These are phyloP conservation scores for Pagrus major DNA, from an alignment of 2,113 vertebrate genomes.

Conservation along the genomic window DNA sequence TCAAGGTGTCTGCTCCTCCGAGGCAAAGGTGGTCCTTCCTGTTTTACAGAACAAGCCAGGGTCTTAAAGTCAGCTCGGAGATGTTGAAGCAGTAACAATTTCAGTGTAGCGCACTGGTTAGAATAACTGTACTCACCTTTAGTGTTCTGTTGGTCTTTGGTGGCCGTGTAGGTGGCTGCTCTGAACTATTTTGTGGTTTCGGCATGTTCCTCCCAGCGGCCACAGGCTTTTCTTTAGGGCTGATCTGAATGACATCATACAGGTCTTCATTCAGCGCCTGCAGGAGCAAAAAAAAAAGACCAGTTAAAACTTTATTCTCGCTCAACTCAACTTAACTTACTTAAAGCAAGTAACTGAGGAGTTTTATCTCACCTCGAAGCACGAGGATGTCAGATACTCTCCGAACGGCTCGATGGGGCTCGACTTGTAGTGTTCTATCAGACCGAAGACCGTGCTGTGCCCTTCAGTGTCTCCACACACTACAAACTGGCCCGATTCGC, in stretches of 20 bases:
- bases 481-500: slow-evolving; percentile 80
- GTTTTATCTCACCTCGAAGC: slow-evolving; percentile 79
- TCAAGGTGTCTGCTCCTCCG: slow-evolving; percentile 65
- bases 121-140: slow-evolving; percentile 38
- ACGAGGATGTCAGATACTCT: slow-evolving; percentile 86
- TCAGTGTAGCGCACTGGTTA: neutral
- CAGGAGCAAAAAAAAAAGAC: slow-evolving; percentile 35
- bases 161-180: slow-evolving; percentile 60
- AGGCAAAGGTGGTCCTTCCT: slow-evolving; percentile 79
- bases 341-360: neutral
- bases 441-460: slow-evolving; percentile 80
- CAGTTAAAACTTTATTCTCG: neutral
- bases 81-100: neutral
- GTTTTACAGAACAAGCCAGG: slow-evolving; percentile 16
- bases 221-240: slow-evolving; percentile 51
- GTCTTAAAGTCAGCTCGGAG: slow-evolving; percentile 13
- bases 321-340: neutral
- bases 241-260: slow-evolving; percentile 82
- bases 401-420: slow-evolving; percentile 87
- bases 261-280: slow-evolving; percentile 73
- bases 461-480: slow-evolving; percentile 83
- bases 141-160: slow-evolving; percentile 54
- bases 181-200: slow-evolving; percentile 40
- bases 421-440: slow-evolving; percentile 85
- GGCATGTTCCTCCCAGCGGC: slow-evolving; percentile 38